Evolutionary conservation across 1,140 invertebrate genomes (phyloP), one percentile per base, ranked within the genome.

Genomic region (Eurosta solidaginis): DNA sequence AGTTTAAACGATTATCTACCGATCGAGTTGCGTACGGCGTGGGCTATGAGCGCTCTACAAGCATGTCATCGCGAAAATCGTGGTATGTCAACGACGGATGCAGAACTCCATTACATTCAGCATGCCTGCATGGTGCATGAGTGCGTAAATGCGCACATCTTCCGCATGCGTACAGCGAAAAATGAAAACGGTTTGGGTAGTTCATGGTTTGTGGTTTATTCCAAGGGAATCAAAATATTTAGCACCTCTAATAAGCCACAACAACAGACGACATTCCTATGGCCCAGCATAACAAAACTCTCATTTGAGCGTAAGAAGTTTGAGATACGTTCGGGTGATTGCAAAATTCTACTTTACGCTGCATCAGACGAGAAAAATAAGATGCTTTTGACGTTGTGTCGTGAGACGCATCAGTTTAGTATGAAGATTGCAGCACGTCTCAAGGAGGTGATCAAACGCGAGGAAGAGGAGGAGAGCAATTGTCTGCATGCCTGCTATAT

Each of bases 281-380:
- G 97, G 96, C 94, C 95, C 83, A 95, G 95, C 82, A 98, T 98
- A 78, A 95, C 93, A 63, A 97, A 97, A 89, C 89, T 98, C 9
- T 96, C 95, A 86, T 98, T 97, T 88, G 96, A 98, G 92, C 93
- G 96, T 84, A 97, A 97, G 89, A 98, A 98, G 88, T 98, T 98
- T 89, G 96, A 98, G 90, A 97, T 98, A 81, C 92, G 95, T 54
- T 95, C 95, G 3, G 92, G 94, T 36, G 95, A 95, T 82, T 93
- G 94, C 80, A 96, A 97, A 85, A 92, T 97, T 79, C 95, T 95
- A 0, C 92, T 97, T 76, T 98, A 96, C 87, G 95, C 96, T 17
- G 93, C 92, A 22, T 95, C 93, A 84, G 96, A 98, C 88, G 95
- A 96, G 82, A 96, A 97, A 87, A 96, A 96, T 84, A 94, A 97